Conservation (phyloP, 2,113 vertebrate species). For the Toxotes jaculatrix region DNA sequence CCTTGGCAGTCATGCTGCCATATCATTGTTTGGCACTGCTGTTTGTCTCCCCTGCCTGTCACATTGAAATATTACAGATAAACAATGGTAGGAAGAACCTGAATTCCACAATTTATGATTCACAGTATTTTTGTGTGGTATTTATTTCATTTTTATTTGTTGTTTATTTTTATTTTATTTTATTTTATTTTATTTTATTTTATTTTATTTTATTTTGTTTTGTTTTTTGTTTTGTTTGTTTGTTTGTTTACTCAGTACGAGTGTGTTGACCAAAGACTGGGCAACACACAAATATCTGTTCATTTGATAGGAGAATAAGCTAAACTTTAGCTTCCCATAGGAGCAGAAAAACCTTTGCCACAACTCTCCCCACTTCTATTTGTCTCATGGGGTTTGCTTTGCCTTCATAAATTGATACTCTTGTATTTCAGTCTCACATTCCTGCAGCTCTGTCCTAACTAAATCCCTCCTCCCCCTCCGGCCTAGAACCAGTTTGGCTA, state of each 20-base stretch:
- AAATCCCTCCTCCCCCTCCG: constrained; percentile 13
- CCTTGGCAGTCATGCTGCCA: constrained; percentile 65
- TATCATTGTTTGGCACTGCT: constrained; percentile 63
- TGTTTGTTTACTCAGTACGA: background rate
- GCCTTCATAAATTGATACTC: background rate
- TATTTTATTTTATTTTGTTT: background rate
- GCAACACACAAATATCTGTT: background rate
- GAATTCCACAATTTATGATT: constrained; percentile 26
- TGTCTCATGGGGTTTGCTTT: background rate
- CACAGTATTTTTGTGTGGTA: background rate
- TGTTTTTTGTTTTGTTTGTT: too few relatives aligned
- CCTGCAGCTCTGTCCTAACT: too few relatives aligned
- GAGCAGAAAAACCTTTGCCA: background rate
- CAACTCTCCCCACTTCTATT: background rate
- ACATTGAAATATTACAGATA: constrained; percentile 53
- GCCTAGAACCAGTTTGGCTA: constrained; percentile 94
- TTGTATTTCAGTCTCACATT: background rate
- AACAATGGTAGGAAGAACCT: constrained; percentile 44
- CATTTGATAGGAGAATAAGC: background rate
- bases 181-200: background rate
- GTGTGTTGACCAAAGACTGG: background rate
- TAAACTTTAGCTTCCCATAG: background rate
- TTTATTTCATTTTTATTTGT: background rate
- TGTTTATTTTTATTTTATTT: background rate
- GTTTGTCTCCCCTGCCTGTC: constrained; percentile 62